Conservation (phyloP, 2,797 vertebrate species). For the Hydrophis major region DNA sequence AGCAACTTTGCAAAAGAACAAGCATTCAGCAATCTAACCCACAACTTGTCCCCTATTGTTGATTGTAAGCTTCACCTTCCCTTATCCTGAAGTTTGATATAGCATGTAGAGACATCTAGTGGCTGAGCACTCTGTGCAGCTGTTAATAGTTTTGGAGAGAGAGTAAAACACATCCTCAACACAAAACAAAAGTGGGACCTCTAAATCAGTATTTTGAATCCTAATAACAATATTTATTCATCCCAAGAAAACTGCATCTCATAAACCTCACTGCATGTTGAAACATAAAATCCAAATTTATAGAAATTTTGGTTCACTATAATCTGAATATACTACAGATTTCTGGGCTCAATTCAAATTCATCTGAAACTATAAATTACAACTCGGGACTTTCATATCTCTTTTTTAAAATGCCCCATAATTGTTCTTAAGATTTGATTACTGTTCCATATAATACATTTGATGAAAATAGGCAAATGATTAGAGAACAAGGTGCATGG, state of each 20-base stretch:
- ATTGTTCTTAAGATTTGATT: neutral
- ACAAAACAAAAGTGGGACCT: neutral
- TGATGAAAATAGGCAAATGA: neutral
- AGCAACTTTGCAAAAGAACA: neutral
- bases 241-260: neutral
- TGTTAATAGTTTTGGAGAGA: neutral
- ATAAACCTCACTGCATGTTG: neutral
- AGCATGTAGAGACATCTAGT: conserved; percentile 25
- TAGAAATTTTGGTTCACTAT: neutral
- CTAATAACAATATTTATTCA: neutral
- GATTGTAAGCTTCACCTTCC: neutral
- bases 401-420: neutral
- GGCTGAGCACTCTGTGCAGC: neutral
- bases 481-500: neutral
- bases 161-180: neutral
- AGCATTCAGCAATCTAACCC: neutral
- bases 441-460: neutral
- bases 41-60: neutral
- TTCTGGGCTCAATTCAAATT: neutral
- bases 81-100: neutral
- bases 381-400: neutral
- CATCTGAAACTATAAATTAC: neutral
- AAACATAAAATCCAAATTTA: neutral
- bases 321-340: neutral
- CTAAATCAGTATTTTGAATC: neutral